phyloP scores from a whole-genome alignment of 2,113 vertebrate species.

The Tachysurus fulvidraco region DNA sequence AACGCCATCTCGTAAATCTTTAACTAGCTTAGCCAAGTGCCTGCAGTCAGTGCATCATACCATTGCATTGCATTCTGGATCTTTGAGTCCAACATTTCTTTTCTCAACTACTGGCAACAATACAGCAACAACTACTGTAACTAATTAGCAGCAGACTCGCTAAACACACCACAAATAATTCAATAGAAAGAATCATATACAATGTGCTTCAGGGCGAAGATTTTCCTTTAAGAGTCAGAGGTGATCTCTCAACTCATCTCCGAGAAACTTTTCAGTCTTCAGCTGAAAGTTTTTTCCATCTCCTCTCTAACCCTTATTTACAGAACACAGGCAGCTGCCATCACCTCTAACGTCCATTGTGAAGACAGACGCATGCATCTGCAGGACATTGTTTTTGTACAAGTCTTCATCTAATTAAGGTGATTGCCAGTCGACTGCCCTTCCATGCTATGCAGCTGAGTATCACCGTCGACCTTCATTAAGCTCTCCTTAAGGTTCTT shows the following conservation, averaged over 20 bases:
- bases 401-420: conserved; percentile 81
- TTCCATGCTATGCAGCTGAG: conserved; percentile 69
- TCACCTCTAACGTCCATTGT: conserved; percentile 67
- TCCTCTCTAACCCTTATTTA: conserved; percentile 73
- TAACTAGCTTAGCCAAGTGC: background rate
- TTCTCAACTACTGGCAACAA: background rate
- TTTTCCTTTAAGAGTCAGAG: conserved; percentile 19
- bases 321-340: conserved; percentile 77
- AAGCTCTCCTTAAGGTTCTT: conserved; percentile 53
- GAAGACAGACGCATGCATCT: conserved; percentile 72
- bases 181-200: background rate
- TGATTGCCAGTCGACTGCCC: conserved; percentile 72
- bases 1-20: background rate
- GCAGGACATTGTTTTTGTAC: conserved; percentile 77
- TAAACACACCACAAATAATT: background rate
- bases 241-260: conserved; percentile 64
- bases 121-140: background rate
- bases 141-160: background rate
- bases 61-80: background rate
- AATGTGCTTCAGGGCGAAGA: background rate
- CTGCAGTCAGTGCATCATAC: background rate
- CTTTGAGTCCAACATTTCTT: background rate
- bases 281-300: conserved; percentile 58
- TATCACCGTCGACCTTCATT: conserved; percentile 73
- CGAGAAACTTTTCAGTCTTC: conserved; percentile 57